Evolutionary conservation across 2,797 vertebrate species (phyloP).

Genomic region (Melanotaenia nigrans): DNA sequence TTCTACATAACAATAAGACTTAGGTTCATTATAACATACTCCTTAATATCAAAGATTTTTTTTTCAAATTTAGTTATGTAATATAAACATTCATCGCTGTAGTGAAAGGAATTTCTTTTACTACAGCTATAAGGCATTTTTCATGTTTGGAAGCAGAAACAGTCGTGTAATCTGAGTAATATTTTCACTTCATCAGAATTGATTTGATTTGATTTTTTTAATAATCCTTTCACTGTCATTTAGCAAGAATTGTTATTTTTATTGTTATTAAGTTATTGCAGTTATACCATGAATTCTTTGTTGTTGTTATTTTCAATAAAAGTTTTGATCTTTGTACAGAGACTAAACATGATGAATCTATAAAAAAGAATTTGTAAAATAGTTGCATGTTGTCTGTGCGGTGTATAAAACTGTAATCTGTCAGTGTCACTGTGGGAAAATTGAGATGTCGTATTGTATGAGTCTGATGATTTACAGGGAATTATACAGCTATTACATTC

Average conservation of each 20-base stretch:
- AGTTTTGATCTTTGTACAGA: neutral
- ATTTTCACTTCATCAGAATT: neutral
- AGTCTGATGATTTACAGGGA: conserved; percentile 10
- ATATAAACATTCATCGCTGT: too few species aligned
- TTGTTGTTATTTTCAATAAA: neutral
- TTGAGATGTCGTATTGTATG: neutral
- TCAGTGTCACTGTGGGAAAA: conserved; percentile 14
- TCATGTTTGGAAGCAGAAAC: neutral
- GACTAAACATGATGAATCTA: neutral
- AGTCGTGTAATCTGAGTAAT: neutral
- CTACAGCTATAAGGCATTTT: neutral
- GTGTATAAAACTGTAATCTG: neutral
- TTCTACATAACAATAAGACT: too few species aligned
- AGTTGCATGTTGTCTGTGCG: neutral
- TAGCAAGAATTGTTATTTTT: neutral
- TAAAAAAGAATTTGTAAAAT: neutral
- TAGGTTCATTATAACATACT: too few species aligned
- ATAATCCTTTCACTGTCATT: neutral
- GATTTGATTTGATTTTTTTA: neutral
- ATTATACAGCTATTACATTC: neutral
- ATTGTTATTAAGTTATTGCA: neutral
- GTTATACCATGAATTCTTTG: neutral
- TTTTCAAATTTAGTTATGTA: too few species aligned
- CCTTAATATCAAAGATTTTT: too few species aligned
- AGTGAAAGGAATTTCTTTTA: too few species aligned